phyloP scores from a whole-genome alignment of 2,113 vertebrate genomes.

The Baryphthengus martii region DNA sequence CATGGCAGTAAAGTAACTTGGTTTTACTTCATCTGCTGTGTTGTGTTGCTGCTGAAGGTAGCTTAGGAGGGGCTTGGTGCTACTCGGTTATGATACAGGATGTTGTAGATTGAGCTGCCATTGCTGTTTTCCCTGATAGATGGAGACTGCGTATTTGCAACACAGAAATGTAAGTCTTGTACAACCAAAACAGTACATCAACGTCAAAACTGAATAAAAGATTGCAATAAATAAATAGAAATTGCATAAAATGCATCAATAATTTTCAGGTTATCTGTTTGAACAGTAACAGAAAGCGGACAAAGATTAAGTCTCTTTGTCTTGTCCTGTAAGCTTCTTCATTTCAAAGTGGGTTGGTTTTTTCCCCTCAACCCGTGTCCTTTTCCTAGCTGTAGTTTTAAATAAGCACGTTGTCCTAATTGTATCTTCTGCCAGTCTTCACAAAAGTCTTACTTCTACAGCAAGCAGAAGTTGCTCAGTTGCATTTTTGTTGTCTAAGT shows the following conservation, averaged over 20 bases:
- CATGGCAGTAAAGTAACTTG: constrained; percentile 72
- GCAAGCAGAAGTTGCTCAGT: neutral
- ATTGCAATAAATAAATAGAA: neutral
- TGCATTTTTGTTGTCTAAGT: constrained; percentile 5
- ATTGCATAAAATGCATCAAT: neutral
- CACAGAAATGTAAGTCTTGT: neutral
- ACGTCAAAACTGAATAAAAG: neutral
- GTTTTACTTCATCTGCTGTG: constrained; percentile 36
- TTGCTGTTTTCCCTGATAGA: neutral
- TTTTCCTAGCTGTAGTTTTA: neutral
- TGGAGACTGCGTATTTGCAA: neutral
- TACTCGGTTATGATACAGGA: neutral
- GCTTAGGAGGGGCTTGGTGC: neutral
- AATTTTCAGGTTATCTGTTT: neutral
- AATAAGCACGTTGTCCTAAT: neutral
- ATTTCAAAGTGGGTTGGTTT: neutral
- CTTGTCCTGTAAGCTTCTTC: neutral
- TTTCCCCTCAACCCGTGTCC: neutral
- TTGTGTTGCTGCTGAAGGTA: neutral
- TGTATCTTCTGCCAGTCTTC: neutral
- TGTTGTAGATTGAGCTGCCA: neutral
- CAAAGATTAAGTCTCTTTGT: neutral
- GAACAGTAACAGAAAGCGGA: neutral
- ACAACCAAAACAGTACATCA: too few relatives aligned
- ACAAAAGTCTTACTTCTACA: neutral